Evolutionary conservation across 37 sponge, comb jelly and placozoan species (phyloP).

Genomic region (Mnemiopsis leidyi): DNA sequence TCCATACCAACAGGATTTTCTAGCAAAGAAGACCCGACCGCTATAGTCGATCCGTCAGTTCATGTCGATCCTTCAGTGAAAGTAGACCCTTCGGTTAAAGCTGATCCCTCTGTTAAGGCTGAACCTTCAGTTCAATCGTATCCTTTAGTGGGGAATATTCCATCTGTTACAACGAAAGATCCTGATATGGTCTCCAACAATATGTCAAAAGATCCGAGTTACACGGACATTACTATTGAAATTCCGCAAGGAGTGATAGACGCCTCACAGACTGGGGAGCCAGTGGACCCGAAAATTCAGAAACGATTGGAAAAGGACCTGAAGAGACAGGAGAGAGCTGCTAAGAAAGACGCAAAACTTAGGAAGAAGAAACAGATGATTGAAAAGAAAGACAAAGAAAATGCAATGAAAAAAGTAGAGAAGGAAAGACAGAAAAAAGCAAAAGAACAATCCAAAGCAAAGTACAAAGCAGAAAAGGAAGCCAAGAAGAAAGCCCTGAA

Average conservation of each 20-base stretch:
- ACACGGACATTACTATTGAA: not conserved
- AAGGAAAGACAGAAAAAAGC: not conserved
- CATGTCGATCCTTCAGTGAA: not conserved
- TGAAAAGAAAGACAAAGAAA: not conserved
- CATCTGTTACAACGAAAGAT: not conserved
- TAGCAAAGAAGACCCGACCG: not conserved
- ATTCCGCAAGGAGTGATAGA: constrained; percentile 10
- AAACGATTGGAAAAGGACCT: constrained; percentile 8
- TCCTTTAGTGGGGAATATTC: not conserved
- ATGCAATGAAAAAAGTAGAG: not conserved
- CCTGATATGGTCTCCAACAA: not conserved
- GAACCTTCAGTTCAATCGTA: not conserved
- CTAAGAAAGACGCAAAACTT: not conserved
- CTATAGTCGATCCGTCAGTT: not conserved
- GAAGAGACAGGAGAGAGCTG: not conserved
- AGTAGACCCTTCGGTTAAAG: not conserved
- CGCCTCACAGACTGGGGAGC: not conserved
- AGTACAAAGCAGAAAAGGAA: not conserved
- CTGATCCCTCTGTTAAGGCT: not conserved
- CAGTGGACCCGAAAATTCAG: not conserved
- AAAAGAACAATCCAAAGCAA: not conserved
- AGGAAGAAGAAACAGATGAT: not conserved
- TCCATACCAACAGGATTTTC: not conserved
- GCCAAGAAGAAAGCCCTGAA: not conserved
- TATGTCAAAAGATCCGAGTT: not conserved